Conservation (phyloP, 2,888 invertebrate species). For the Dasysyrphus tricinctus region DNA sequence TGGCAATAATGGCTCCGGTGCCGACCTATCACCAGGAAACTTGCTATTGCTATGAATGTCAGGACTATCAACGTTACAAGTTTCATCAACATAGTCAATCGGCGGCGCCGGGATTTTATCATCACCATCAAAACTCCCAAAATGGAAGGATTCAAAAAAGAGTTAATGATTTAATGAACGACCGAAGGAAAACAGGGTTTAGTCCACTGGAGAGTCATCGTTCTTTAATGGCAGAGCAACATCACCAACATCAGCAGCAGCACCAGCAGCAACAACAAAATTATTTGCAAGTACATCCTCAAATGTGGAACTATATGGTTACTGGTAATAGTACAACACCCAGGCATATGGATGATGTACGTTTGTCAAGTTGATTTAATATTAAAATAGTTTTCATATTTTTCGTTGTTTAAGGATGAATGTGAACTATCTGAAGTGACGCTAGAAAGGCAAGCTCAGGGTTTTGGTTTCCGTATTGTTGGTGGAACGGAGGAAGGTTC, state of each 20-base stretch:
- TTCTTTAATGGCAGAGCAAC: constrained; percentile 52
- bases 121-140: constrained; percentile 79
- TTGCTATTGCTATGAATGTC: constrained; percentile 83
- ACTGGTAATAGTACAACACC: constrained; percentile 50
- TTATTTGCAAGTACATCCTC: constrained; percentile 54
- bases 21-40: constrained; percentile 81
- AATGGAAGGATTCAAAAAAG: constrained; percentile 82
- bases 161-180: constrained; percentile 82
- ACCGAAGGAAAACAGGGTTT: constrained; percentile 81
- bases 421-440: constrained; percentile 85
- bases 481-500: constrained; percentile 99
- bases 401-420: constrained; percentile 71
- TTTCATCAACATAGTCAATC: constrained; percentile 77
- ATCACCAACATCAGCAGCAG: constrained; percentile 66
- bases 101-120: constrained; percentile 61
- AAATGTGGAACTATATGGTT: constrained; percentile 67
- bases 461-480: constrained; percentile 99
- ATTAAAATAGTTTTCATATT: background rate
- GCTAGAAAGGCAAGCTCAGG: constrained; percentile 94
- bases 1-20: constrained; percentile 77
- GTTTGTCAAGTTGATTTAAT: background rate
- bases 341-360: constrained; percentile 64
- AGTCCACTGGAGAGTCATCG: constrained; percentile 80
- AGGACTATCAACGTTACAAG: constrained; percentile 80
- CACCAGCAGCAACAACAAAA: constrained; percentile 57